These are phyloP conservation scores for Collichthys lucidus DNA, from an alignment of 2,113 vertebrate genomes.

Conservation along the genomic window DNA sequence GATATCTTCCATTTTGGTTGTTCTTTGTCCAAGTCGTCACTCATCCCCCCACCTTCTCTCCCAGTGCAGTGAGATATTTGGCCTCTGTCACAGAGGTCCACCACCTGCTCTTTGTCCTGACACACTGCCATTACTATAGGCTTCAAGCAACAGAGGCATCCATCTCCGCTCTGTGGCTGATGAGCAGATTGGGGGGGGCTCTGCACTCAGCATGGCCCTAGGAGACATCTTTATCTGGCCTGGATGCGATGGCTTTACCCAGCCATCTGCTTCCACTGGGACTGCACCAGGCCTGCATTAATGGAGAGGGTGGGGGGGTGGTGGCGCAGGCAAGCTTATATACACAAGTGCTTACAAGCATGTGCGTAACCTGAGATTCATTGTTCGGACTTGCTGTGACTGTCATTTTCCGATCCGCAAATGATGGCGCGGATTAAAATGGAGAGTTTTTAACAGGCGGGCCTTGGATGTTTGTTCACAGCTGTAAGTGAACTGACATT, in stretches of 20 bases:
- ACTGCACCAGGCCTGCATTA: neutral
- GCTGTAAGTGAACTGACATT: conserved; percentile 36
- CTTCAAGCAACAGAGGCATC: conserved; percentile 66
- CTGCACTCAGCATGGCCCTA: conserved; percentile 55
- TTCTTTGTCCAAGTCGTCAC: neutral
- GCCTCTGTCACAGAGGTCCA: conserved; percentile 21
- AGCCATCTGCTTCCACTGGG: conserved; percentile 72
- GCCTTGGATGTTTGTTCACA: conserved; percentile 28
- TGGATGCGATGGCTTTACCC: conserved; percentile 63
- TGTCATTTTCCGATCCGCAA: conserved; percentile 8
- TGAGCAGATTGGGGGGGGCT: conserved; percentile 53
- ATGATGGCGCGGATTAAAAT: conserved; percentile 36
- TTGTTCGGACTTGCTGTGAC: conserved; percentile 43
- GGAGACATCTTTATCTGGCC: conserved; percentile 78
- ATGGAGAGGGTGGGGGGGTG: conserved; percentile 28
- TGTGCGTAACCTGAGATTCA: conserved; percentile 47
- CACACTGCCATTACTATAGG: conserved; percentile 43
- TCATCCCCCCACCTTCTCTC: neutral
- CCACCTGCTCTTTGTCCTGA: conserved; percentile 70
- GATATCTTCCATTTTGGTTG: neutral
- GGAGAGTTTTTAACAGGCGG: neutral
- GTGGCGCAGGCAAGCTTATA: neutral
- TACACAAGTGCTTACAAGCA: conserved; percentile 2
- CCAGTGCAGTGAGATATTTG: conserved; percentile 50
- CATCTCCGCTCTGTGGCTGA: conserved; percentile 68